A percentile compares a stretch with the other conserved stretches of the same genome.
These are phyloP conservation scores for Huso huso DNA, from an alignment of 2,797 vertebrate species.

Conservation along the genomic window DNA sequence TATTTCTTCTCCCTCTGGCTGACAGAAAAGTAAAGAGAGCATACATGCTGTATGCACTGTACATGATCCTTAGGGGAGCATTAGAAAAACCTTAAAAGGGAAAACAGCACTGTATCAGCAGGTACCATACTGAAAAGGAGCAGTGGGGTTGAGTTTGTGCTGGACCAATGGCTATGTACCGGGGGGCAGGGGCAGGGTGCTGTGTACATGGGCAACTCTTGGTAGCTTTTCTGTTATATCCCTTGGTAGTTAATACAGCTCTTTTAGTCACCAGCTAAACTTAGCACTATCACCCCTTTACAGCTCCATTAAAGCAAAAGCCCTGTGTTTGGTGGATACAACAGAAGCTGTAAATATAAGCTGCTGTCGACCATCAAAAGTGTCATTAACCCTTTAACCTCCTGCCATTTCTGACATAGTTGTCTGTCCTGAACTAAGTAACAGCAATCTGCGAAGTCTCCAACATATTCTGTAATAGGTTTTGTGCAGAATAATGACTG, in stretches of 20 bases:
- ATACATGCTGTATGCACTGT: constrained; percentile 33
- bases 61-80: constrained; percentile 41
- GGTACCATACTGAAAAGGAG: constrained; percentile 38
- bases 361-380: not conserved
- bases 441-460: not conserved
- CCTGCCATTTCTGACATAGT: not conserved
- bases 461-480: not conserved
- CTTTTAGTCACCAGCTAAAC: no score
- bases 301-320: no score
- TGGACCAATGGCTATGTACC: constrained; percentile 22
- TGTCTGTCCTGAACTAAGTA: not conserved
- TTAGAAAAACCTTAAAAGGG: constrained; percentile 50
- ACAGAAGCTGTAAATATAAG: not conserved
- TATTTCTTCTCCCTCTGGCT: constrained; percentile 61
- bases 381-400: constrained; percentile 1
- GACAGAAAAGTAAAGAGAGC: constrained; percentile 25
- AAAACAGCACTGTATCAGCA: constrained; percentile 43
- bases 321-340: no score
- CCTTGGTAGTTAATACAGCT: no score
- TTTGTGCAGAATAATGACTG: not conserved
- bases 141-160: constrained; percentile 41
- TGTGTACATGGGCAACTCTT: not conserved
- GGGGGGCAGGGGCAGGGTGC: constrained; percentile 5
- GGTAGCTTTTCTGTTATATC: no score
- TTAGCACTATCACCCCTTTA: no score